Evolutionary conservation across 2,797 vertebrate genomes (phyloP), one percentile per base, ranked within the genome.

Genomic region (Gymnothorax javanicus): DNA sequence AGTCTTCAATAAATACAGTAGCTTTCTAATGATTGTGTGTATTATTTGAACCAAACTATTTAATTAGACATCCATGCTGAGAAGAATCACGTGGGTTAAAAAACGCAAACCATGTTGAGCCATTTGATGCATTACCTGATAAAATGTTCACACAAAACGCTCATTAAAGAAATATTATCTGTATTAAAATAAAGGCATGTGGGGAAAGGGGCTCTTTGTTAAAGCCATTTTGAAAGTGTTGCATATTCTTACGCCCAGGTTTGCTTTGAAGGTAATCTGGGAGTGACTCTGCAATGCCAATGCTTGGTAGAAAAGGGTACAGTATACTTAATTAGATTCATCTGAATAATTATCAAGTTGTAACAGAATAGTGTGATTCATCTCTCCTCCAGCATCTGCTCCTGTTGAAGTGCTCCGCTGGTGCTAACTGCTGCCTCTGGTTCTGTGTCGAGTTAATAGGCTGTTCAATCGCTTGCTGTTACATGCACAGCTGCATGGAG

Each of bases 341-440:
- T 96, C 94, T 96, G 94, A 96, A 94, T 94, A 95, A 96, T 96
- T 96, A 96, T 96, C 94, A 93, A 90, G 92, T 93, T 90, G 93
- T 95, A 95, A 95, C 95, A 95, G 95, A 96, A 96, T 95, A 93
- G 95, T 92, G 92, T 92, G 94, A 96, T 96, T 96, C 94, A 96
- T 96, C 95, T 97, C 73, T 79, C 95, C 94, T 93, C 89, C 93
- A 93, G 95, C 96, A 97, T 96, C 96, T 97, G 96, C 93, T 92
- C 91, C 89, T 92, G 94, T 93, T 92, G 93, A 87, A 90, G 91
- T 90, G 90, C 92, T 94, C 94, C 94, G 94, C 94, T 95, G 95
- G 94, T 93, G 94, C 92, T 94, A 95, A 96, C 95, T 94, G 94
- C 95, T 93, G 94, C 95, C 94, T 95, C 94, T 88, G 93, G 93